A percentile compares a stretch with the other conserved stretches of the same genome.
Evolutionary conservation across 1,140 invertebrate genomes (phyloP).

Genomic region (Lasaia peninsularis): DNA sequence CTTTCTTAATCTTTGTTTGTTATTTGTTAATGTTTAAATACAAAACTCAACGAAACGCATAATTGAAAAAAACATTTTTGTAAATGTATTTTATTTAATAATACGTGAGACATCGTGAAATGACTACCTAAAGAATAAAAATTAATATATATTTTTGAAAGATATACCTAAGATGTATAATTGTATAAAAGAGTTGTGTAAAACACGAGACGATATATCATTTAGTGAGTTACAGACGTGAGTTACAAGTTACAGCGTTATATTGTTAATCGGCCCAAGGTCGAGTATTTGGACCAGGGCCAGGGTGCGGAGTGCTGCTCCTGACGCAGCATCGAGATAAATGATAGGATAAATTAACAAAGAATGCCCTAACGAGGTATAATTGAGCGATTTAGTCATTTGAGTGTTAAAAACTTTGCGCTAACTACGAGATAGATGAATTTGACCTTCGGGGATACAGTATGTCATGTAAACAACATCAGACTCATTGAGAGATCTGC

Average conservation of each 20-base stretch:
- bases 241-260: background rate
- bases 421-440: background rate
- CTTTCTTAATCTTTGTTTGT: no score
- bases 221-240: background rate
- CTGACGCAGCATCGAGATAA: constrained; percentile 22
- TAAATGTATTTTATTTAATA: no score
- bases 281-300: constrained; percentile 21
- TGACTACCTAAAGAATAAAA: no score
- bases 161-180: no score
- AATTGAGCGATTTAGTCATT: constrained; percentile 24
- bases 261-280: constrained; percentile 22
- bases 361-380: constrained; percentile 29
- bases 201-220: background rate
- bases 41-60: no score
- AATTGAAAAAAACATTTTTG: no score
- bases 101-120: no score
- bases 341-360: constrained; percentile 34
- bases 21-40: no score
- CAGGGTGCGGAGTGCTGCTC: constrained; percentile 16
- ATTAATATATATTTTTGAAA: no score
- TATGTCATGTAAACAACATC: background rate
- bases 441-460: background rate
- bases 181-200: background rate
- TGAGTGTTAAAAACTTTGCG: constrained; percentile 13
- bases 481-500: background rate